Percentiles rank a stretch among this genome's conserved stretches.
phyloP scores from a whole-genome alignment of 2,113 vertebrate species.

The Gobio gobio region DNA sequence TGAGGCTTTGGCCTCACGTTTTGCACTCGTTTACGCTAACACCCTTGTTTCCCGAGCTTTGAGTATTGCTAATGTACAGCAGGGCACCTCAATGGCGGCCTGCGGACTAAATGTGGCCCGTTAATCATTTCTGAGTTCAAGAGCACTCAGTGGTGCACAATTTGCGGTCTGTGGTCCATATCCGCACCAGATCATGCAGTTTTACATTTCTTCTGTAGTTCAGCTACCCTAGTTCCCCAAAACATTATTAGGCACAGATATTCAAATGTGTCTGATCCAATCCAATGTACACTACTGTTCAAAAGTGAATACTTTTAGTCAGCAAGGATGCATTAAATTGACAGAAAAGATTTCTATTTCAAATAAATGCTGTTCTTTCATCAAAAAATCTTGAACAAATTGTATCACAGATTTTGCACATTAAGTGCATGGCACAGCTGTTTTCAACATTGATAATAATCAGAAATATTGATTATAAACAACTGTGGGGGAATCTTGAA shows the following conservation, averaged over 20 bases:
- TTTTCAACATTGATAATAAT: neutral
- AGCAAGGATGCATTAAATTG: too few relatives aligned
- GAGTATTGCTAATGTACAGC: neutral
- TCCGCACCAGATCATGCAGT: neutral
- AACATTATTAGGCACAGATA: slow-evolving; percentile 13
- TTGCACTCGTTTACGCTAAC: neutral
- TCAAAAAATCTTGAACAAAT: neutral
- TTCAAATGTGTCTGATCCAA: neutral
- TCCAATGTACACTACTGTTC: neutral
- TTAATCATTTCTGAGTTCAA: slow-evolving; percentile 14
- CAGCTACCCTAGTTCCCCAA: neutral
- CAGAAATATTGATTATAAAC: neutral
- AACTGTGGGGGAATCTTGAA: too few relatives aligned
- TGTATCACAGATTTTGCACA: neutral
- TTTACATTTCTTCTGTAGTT: neutral
- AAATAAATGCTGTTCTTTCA: neutral
- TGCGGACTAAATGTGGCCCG: neutral
- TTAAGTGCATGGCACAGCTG: neutral
- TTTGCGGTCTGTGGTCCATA: neutral
- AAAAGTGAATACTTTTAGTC: too few relatives aligned
- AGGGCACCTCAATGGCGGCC: neutral
- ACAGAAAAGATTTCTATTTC: too few relatives aligned
- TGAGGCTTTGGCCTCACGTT: neutral
- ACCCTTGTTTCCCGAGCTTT: neutral
- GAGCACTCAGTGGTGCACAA: neutral